Evolutionary conservation across 2,888 invertebrate genomes (phyloP).

Genomic region (Ernsta delagoae): DNA sequence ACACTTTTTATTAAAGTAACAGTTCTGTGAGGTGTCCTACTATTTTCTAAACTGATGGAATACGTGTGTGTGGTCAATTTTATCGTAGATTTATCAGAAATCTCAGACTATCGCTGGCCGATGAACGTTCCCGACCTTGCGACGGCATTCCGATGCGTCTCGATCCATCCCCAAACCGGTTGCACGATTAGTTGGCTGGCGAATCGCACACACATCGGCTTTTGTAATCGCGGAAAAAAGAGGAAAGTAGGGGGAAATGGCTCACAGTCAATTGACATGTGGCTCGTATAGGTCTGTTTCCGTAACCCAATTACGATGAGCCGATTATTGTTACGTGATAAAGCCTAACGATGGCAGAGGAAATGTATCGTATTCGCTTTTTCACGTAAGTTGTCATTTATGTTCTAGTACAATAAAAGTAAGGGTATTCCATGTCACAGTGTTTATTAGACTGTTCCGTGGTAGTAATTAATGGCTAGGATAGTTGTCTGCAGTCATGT

Average conservation of each 20-base stretch:
- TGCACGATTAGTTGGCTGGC: slow-evolving; percentile 38
- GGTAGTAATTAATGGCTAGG: slow-evolving; percentile 33
- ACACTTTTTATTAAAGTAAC: not conserved
- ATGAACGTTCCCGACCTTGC: slow-evolving; percentile 78
- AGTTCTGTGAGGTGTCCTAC: not conserved
- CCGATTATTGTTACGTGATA: not conserved
- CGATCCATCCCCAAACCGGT: slow-evolving; percentile 40
- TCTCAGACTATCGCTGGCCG: slow-evolving; percentile 63
- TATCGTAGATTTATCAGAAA: slow-evolving; percentile 43
- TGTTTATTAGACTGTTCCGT: not conserved
- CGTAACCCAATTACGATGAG: not conserved
- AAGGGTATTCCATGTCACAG: not conserved
- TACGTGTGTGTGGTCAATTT: not conserved
- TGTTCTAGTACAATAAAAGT: not conserved
- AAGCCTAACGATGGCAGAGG: not conserved
- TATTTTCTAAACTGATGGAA: not conserved
- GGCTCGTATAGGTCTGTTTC: not conserved
- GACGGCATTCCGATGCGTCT: slow-evolving; percentile 59
- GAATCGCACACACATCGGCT: slow-evolving; percentile 16
- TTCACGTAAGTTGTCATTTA: not conserved
- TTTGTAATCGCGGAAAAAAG: slow-evolving; percentile 3
- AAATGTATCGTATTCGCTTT: not conserved
- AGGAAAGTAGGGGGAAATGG: not conserved
- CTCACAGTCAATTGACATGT: not conserved
- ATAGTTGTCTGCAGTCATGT: slow-evolving; percentile 34